Evolutionary conservation across 2,113 vertebrate species (phyloP).

Genomic region (Phodopus roborovskii): DNA sequence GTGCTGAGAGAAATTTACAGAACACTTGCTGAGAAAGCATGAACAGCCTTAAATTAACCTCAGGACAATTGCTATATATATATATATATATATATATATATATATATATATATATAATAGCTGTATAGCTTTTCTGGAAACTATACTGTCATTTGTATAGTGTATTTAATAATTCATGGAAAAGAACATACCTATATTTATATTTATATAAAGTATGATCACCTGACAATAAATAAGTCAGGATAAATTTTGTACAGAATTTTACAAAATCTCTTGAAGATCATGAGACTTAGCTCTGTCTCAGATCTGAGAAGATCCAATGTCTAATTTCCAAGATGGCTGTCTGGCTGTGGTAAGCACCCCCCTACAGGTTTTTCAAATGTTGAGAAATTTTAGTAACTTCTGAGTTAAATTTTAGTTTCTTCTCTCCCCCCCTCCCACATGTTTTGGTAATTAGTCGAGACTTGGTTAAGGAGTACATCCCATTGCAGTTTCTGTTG

Average conservation of each 20-base stretch:
- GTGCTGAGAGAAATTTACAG: constrained; percentile 12
- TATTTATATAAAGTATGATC: background rate
- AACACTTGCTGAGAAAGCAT: constrained; percentile 39
- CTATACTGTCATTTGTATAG: background rate
- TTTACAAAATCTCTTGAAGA: background rate
- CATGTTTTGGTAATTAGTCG: background rate
- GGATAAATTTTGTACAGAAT: background rate
- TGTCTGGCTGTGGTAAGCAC: background rate
- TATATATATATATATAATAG: no score
- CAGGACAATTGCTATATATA: background rate
- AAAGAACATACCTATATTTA: background rate
- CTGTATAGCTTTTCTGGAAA: background rate
- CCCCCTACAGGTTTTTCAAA: background rate
- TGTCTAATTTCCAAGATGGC: background rate
- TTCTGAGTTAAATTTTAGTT: background rate
- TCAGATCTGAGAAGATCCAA: background rate
- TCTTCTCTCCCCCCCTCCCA: background rate
- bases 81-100: background rate
- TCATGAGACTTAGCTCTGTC: background rate
- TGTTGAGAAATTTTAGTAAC: background rate
- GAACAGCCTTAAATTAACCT: constrained; percentile 46
- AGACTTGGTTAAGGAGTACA: background rate
- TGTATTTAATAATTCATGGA: background rate
- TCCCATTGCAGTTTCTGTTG: background rate
- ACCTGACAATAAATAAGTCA: background rate